phyloP scores from a whole-genome alignment of 2,113 vertebrate genomes.

The Chloropsis cyanopogon region DNA sequence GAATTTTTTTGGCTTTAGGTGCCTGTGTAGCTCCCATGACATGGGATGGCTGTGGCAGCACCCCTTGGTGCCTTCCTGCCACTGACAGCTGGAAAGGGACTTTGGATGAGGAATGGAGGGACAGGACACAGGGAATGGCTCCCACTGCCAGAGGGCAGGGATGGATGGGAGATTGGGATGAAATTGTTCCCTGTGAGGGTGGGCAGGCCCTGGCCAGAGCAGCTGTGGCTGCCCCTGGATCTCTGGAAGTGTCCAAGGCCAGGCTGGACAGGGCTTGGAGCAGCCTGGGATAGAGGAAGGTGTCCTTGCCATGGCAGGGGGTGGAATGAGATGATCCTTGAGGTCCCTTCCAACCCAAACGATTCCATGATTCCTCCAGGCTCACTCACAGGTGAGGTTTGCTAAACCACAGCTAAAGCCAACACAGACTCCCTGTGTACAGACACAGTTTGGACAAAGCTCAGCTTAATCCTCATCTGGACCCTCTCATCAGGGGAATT shows the following conservation, averaged over 20 bases:
- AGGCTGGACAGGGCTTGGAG: accelerated
- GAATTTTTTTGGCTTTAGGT: not conserved
- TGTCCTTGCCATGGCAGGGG: not conserved
- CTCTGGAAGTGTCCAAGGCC: accelerated
- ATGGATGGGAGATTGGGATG: accelerated
- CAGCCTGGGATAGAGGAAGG: accelerated
- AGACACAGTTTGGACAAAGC: not conserved
- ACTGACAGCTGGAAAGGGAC: not conserved
- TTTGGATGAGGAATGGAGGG: not conserved
- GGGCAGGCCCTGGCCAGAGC: not conserved
- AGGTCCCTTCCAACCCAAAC: not conserved
- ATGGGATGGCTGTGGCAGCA: not conserved
- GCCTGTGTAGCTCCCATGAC: accelerated
- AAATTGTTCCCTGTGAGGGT: accelerated
- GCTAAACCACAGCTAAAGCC: not conserved
- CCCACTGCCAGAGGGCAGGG: not conserved
- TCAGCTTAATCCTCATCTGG: not conserved
- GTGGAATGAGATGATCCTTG: not conserved
- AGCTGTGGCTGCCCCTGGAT: not conserved
- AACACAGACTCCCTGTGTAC: not conserved
- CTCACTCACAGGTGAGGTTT: not conserved
- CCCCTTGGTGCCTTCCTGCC: not conserved
- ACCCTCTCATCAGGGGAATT: not conserved
- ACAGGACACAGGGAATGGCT: not conserved
- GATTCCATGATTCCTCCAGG: not conserved